Percentiles rank a stretch among this genome's conserved stretches.
Conservation (phyloP, 2,888 invertebrate genomes). For the Agonopterix alstromeriana region DNA sequence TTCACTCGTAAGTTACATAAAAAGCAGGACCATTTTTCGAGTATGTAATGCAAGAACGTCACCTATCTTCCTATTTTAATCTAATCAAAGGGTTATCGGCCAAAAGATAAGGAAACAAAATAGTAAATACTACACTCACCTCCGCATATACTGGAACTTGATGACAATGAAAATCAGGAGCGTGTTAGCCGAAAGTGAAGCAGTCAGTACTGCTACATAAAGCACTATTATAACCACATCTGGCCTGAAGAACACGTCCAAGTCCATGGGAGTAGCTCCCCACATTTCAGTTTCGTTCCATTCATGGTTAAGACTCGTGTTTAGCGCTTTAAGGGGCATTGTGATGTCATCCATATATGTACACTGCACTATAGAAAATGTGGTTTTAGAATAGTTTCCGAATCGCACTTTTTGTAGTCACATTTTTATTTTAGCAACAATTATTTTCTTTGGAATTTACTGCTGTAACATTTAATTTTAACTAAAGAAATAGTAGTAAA, state of each 20-base stretch:
- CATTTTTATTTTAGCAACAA: no score
- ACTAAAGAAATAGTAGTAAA: no score
- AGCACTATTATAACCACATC: slow-evolving; percentile 76
- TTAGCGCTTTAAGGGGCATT: slow-evolving; percentile 26
- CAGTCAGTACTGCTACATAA: slow-evolving; percentile 79
- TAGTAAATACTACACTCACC: slow-evolving; percentile 63
- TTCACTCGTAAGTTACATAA: no score
- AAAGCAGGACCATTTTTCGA: no score
- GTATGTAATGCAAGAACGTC: no score
- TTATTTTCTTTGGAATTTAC: no score
- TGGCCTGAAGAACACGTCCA: slow-evolving; percentile 59
- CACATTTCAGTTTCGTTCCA: slow-evolving; percentile 38
- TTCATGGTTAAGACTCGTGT: slow-evolving; percentile 18
- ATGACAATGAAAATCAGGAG: slow-evolving; percentile 83
- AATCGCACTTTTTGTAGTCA: not conserved
- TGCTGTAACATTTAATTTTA: no score
- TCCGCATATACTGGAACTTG: slow-evolving; percentile 84
- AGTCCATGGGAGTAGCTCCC: slow-evolving; percentile 32
- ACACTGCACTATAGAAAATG: no score
- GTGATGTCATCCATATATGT: not conserved
- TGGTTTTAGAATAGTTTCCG: not conserved
- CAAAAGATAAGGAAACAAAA: no score
- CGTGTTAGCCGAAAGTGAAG: slow-evolving; percentile 80
- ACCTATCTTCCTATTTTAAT: no score
- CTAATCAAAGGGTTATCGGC: no score